Evolutionary conservation across 2,797 vertebrate species (phyloP).

Genomic region (Delichon dasypus): DNA sequence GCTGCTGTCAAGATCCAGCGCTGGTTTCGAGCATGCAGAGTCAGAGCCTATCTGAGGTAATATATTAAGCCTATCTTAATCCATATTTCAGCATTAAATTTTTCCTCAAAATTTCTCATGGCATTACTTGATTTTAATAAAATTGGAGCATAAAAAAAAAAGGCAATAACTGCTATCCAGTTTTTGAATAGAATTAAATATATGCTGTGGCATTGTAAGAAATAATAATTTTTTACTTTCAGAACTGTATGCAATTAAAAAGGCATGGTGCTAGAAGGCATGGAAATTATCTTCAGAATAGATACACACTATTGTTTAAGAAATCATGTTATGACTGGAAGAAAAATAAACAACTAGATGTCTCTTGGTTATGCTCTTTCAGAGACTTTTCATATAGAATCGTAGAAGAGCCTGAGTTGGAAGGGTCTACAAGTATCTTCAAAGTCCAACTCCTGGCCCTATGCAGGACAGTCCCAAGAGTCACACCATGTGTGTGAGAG

Average conservation of each 20-base stretch:
- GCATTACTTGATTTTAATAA: not conserved
- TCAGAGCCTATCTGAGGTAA: conserved; percentile 86
- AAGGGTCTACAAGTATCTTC: not conserved
- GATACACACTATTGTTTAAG: not conserved
- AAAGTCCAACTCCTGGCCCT: not conserved
- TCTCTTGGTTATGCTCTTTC: not conserved
- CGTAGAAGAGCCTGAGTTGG: not conserved
- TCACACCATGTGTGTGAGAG: too few species aligned
- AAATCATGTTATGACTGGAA: not conserved
- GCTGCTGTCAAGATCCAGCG: conserved; percentile 87
- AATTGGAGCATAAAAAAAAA: not conserved
- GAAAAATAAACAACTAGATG: not conserved
- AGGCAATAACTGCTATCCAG: not conserved
- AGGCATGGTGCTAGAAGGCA: not conserved
- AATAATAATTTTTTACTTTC: not conserved
- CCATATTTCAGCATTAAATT: not conserved
- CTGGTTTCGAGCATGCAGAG: conserved; percentile 85
- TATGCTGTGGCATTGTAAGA: not conserved
- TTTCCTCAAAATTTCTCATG: not conserved
- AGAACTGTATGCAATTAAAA: not conserved
- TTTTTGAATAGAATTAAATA: not conserved
- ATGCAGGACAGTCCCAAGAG: not conserved
- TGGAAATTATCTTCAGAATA: not conserved
- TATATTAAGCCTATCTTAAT: not conserved
- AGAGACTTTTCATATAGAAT: not conserved